Base-by-base conservation (phyloP, 2,113 vertebrate genomes). In the Himantopus leucocephalus region DNA sequence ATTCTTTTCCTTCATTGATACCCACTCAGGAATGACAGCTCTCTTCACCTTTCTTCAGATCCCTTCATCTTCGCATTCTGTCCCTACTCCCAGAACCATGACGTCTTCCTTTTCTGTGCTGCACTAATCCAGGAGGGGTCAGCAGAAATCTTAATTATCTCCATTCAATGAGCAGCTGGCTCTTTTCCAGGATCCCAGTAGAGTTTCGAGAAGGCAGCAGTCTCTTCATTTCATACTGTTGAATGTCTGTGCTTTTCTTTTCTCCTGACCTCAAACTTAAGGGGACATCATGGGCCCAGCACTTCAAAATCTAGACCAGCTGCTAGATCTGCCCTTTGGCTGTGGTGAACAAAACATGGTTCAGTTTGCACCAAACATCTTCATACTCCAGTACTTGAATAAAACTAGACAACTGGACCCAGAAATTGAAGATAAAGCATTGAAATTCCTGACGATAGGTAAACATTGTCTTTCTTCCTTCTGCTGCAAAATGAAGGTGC, bases 261-360 rank as follows among this genome's bases (percentile, higher is more conserved):
- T 79, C 35, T 92, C n/a, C 47, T 43, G 24, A 53, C 52, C 55
- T 90, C 81, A 85, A 84, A 68, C 21, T n/a, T 53, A 95, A 99
- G 99, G 98, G n/a, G 99, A 99, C 92, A 95, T 99, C 80, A 98
- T 99, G 98, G 98, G 98, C 64, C 96, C 98, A 41, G 98, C 98
- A 60, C 97, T 98, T 78, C 89, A 98, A 94, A 98, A 99, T 90
- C 92, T 99, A 53, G 98, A 98, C 75, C 68, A 27, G 27, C 98
- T 99, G n/a, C 97, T 99, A 41, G 53, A 88, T 47, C 98, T 98
- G 98, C 98, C 98, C 4, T 97, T 97, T 14, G 98, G 98, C 71
- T 99, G 98, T 19, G 98, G 99, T 6, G 98, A 99, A 82, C 99
- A 99, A 96, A 99, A 99, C 96, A 99, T 99, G 99, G 50, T 99